phyloP scores from a whole-genome alignment of 2,888 invertebrate genomes.

The Adelphocoris suturalis region DNA sequence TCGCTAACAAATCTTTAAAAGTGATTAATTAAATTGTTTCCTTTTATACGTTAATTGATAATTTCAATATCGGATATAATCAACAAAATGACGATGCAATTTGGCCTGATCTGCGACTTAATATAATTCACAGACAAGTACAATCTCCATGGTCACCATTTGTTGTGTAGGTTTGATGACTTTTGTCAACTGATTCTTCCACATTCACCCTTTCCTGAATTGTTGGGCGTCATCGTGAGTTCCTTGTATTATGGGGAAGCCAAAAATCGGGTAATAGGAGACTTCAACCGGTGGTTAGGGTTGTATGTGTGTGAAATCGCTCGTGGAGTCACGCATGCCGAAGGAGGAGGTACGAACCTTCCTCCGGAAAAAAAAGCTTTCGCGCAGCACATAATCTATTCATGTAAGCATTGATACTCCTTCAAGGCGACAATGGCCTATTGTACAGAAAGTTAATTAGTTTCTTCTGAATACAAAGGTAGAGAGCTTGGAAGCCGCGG shows the following conservation, averaged over 20 bases:
- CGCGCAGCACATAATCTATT: slow-evolving; percentile 52
- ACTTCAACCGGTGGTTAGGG: slow-evolving; percentile 15
- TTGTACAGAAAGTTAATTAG: slow-evolving; percentile 46
- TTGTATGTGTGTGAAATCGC: not conserved
- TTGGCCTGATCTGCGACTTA: too few relatives aligned
- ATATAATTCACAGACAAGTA: too few relatives aligned
- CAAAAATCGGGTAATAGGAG: not conserved
- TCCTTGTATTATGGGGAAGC: not conserved
- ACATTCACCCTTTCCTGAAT: too few relatives aligned
- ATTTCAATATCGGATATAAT: too few relatives aligned
- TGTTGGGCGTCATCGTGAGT: too few relatives aligned
- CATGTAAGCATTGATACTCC: slow-evolving; percentile 30
- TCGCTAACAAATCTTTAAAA: too few relatives aligned
- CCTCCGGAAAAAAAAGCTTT: slow-evolving; percentile 25
- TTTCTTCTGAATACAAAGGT: slow-evolving; percentile 45
- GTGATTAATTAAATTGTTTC: too few relatives aligned
- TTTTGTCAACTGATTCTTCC: too few relatives aligned
- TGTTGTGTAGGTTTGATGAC: too few relatives aligned
- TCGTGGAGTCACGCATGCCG: not conserved
- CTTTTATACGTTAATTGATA: too few relatives aligned
- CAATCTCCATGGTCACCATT: too few relatives aligned
- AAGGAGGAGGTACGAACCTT: not conserved
- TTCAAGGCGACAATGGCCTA: slow-evolving; percentile 46
- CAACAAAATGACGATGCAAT: too few relatives aligned
- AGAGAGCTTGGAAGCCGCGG: slow-evolving; percentile 17